Evolutionary conservation across 2,888 invertebrate genomes (phyloP), one percentile per base, ranked within the genome.

Genomic region (Eristalis tenax): DNA sequence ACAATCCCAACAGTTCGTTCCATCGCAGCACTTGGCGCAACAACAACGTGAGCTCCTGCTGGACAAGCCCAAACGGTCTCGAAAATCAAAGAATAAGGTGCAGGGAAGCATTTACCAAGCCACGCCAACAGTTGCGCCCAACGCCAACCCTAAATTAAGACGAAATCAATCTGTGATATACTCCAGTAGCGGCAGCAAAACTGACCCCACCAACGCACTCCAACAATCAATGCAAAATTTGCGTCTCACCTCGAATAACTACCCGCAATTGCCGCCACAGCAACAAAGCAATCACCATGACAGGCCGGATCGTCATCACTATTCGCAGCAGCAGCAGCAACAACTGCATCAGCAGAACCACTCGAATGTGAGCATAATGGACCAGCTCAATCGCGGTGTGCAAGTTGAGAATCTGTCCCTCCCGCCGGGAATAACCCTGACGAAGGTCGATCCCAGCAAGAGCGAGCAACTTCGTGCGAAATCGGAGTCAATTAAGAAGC

Each of bases 361-460:
- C 28, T 59, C 89, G 26, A 91, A 92, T 88, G 91, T 93, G 64
- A 93, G 93, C 89, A 93, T 93, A 38, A 93, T 93, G 93, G 93
- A 93, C 88, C 93, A 93, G 86, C 89, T 93, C 63, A 93, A 93
- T 88, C 91, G 93, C 4, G 93, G 93, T 2, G 92, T 93, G 0
- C 92, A 93, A 93, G 95, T 96, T 73, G 95, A 95, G 10, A 95
- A 95, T 88, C 90, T 96, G 23, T 94, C 94, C 56, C 92, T 97
- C 61, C 97, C 97, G 0, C 97, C 97, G 0, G 97, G 97, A n/a
- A 97, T 97, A 64, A 97, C 96, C 0, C 94, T 96, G 56, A 96
- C 96, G 0, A 94, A 96, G 82, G 96, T 96, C 0, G 95, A 96
- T 86, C 94, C 95, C 0, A 91, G 90, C 56, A 91, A 91, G 73